Evolutionary conservation across 30 jellyfish, hydroid and myxozoan species (phyloP).

Genomic region (Aurelia aurita complex sp. Pacific): DNA sequence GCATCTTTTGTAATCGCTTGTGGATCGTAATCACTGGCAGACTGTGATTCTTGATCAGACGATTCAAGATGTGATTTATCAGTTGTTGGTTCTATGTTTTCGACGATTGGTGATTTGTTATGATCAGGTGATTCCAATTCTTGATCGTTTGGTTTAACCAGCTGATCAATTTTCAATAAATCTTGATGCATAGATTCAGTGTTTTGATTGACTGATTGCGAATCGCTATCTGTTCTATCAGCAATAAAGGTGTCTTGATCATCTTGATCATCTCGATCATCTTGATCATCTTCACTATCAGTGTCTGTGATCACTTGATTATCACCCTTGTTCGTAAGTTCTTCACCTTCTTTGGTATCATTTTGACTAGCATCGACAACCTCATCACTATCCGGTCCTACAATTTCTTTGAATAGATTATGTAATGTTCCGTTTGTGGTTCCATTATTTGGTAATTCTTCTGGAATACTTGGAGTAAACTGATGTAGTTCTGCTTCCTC

Average conservation of each 20-base stretch:
- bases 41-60: background rate
- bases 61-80: constrained; percentile 1
- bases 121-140: constrained; percentile 11
- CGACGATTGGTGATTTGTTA: background rate
- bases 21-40: background rate
- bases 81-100: background rate
- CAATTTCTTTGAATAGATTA: constrained; percentile 29
- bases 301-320: background rate
- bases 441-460: background rate
- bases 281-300: background rate
- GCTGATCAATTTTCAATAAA: background rate
- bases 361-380: background rate
- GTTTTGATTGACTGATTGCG: constrained; percentile 9
- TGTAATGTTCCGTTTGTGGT: constrained; percentile 17
- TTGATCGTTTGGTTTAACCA: background rate
- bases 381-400: constrained; percentile 8
- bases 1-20: too few relatives aligned
- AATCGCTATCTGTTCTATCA: background rate
- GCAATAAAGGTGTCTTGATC: background rate
- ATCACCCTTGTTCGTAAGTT: too few relatives aligned
- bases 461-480: constrained; percentile 58
- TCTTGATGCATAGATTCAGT: constrained; percentile 7
- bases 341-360: background rate
- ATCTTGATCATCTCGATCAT: background rate
- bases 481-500: constrained; percentile 25